Conservation (phyloP, 1,140 invertebrate species). For the Gryon sp. region DNA sequence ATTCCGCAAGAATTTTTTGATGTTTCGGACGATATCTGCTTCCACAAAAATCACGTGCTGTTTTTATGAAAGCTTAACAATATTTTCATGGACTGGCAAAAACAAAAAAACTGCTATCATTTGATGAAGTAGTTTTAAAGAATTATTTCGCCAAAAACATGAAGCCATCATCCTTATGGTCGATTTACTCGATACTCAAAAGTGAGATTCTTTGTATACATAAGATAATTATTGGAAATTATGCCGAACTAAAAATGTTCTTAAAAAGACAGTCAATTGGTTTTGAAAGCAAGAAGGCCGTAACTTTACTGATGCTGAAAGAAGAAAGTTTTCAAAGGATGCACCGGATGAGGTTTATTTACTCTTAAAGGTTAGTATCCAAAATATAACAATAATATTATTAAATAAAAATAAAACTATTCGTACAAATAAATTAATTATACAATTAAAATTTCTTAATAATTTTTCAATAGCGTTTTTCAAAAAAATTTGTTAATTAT, state of each 20-base stretch:
- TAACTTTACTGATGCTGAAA: neutral
- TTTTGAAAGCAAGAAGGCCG: neutral
- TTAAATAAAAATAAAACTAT: too few species aligned
- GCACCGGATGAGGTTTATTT: neutral
- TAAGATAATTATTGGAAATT: neutral
- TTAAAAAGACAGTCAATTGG: neutral
- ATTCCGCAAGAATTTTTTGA: too few species aligned
- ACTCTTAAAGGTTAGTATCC: neutral
- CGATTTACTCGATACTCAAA: slow-evolving; percentile 1
- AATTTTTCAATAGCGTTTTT: too few species aligned
- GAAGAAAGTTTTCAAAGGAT: neutral
- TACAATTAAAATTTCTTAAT: too few species aligned
- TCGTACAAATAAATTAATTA: too few species aligned
- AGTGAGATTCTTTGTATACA: neutral
- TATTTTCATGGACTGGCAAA: too few species aligned
- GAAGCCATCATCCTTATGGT: neutral
- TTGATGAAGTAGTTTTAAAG: slow-evolving; percentile 1
- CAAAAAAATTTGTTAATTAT: too few species aligned
- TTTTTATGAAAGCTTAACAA: too few species aligned
- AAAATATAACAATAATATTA: neutral
- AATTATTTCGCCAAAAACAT: neutral
- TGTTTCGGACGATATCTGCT: too few species aligned
- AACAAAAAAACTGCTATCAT: too few species aligned
- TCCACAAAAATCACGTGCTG: too few species aligned
- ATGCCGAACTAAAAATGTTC: neutral